Conservation (phyloP, 2,797 vertebrate genomes). For the Arrhamphus sclerolepis region DNA sequence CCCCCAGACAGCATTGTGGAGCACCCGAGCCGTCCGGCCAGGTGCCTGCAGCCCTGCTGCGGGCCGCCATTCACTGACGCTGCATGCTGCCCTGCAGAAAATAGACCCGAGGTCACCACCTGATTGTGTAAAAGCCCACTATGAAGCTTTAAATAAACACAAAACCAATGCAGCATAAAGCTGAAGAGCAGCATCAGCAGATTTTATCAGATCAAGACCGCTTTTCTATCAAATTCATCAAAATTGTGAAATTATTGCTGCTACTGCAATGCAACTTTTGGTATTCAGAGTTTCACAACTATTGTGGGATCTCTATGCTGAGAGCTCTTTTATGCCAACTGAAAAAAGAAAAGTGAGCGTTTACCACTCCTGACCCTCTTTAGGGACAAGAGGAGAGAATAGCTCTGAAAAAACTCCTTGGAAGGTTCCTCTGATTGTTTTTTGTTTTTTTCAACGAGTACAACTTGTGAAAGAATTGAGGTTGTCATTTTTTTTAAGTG, state of each 20-base stretch:
- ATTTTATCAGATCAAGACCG: no score
- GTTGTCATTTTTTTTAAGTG: not conserved
- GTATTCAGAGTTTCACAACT: constrained; percentile 48
- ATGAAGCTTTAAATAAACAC: constrained; percentile 86
- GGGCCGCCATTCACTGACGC: constrained; percentile 89
- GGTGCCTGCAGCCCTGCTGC: constrained; percentile 95
- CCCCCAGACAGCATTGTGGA: constrained; percentile 97
- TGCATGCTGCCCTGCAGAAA: constrained; percentile 82
- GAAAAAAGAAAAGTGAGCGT: constrained; percentile 50
- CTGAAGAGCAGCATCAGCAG: not conserved
- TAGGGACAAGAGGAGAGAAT: constrained; percentile 41
- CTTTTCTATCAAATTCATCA: no score
- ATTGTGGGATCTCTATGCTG: constrained; percentile 27
- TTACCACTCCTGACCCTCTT: constrained; percentile 63
- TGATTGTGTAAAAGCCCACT: constrained; percentile 80
- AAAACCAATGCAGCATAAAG: constrained; percentile 38
- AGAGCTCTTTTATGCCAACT: constrained; percentile 31
- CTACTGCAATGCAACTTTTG: constrained; percentile 32
- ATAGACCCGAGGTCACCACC: constrained; percentile 89
- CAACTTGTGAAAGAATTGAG: not conserved
- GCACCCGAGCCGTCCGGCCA: constrained; percentile 89
- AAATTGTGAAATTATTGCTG: no score
- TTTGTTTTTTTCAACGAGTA: no score
- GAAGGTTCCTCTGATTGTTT: constrained; percentile 20
- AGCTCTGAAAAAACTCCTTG: constrained; percentile 40